Evolutionary conservation across 2,888 invertebrate genomes (phyloP).

Genomic region (Drosophila pegasa): DNA sequence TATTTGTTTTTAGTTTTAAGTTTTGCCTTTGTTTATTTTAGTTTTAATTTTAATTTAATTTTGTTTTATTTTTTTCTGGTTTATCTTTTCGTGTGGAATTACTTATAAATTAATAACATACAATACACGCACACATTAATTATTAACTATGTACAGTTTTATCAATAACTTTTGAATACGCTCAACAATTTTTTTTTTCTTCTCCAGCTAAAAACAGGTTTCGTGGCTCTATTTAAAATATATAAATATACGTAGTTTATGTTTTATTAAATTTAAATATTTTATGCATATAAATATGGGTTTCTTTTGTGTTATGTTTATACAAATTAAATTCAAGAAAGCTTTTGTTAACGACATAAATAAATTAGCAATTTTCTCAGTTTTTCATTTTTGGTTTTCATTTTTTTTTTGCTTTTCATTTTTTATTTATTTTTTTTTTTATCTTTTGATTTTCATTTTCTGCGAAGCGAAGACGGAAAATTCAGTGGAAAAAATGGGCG

Average conservation of each 20-base stretch:
- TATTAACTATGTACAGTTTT: slow-evolving; percentile 70
- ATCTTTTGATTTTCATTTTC: slow-evolving; percentile 41
- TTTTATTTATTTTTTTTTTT: slow-evolving; percentile 6
- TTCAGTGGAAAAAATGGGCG: slow-evolving; percentile 62
- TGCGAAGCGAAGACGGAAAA: slow-evolving; percentile 72
- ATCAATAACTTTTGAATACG: slow-evolving; percentile 36
- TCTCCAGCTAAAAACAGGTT: slow-evolving; percentile 42
- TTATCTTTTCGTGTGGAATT: slow-evolving; percentile 39
- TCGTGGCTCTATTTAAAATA: slow-evolving; percentile 34
- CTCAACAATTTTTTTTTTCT: slow-evolving; percentile 49
- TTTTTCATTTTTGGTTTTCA: slow-evolving; percentile 14
- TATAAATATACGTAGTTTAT: slow-evolving; percentile 25
- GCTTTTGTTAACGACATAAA: slow-evolving; percentile 74
- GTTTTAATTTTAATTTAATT: slow-evolving; percentile 10
- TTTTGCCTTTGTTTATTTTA: slow-evolving; percentile 17
- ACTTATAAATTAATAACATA: slow-evolving; percentile 74
- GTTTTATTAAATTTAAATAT: slow-evolving; percentile 39
- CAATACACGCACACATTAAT: slow-evolving; percentile 66
- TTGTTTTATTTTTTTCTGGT: slow-evolving; percentile 5
- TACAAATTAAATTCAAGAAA: slow-evolving; percentile 78
- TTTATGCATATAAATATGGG: slow-evolving; percentile 44
- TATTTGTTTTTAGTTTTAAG: slow-evolving; percentile 18
- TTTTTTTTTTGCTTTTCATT: slow-evolving; percentile 23
- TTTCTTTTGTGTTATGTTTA: slow-evolving; percentile 33
- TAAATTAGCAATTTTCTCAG: slow-evolving; percentile 57